These are phyloP conservation scores for Passer domesticus DNA, from an alignment of 2,113 vertebrate species.

Conservation along the genomic window DNA sequence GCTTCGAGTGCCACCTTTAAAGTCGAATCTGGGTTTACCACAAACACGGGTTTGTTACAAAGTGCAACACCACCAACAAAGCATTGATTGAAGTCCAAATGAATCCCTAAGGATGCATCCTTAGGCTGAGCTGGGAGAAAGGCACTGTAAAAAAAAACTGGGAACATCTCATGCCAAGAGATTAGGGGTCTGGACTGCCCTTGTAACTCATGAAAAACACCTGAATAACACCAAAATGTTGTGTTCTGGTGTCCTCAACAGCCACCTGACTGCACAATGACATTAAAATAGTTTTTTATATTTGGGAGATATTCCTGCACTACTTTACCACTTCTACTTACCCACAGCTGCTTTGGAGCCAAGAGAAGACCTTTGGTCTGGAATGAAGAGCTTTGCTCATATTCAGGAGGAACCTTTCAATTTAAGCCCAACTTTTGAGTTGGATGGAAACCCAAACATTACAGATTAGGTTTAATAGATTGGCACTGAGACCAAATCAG, in stretches of 20 bases:
- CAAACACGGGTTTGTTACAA: background rate
- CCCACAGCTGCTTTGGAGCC: background rate
- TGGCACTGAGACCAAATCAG: fast-evolving
- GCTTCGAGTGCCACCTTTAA: background rate
- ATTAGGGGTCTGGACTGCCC: fast-evolving
- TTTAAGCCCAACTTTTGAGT: background rate
- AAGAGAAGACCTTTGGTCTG: background rate
- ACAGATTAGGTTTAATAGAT: background rate
- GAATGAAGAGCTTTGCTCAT: background rate
- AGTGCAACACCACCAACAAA: background rate
- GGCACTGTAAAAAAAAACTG: background rate
- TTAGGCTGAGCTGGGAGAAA: background rate
- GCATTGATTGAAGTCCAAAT: background rate
- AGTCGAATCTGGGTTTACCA: background rate
- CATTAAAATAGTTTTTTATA: background rate
- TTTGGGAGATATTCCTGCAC: background rate
- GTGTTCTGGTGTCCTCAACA: fast-evolving
- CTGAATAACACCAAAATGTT: background rate
- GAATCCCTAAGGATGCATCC: background rate
- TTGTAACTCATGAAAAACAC: background rate
- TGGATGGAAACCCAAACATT: background rate
- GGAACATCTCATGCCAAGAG: background rate
- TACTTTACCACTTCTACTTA: background rate
- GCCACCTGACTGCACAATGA: background rate
- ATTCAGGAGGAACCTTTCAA: background rate